A percentile compares a stretch with the other conserved stretches of the same genome.
Evolutionary conservation across 1,140 invertebrate species (phyloP).

Genomic region (Laupala kohalensis): DNA sequence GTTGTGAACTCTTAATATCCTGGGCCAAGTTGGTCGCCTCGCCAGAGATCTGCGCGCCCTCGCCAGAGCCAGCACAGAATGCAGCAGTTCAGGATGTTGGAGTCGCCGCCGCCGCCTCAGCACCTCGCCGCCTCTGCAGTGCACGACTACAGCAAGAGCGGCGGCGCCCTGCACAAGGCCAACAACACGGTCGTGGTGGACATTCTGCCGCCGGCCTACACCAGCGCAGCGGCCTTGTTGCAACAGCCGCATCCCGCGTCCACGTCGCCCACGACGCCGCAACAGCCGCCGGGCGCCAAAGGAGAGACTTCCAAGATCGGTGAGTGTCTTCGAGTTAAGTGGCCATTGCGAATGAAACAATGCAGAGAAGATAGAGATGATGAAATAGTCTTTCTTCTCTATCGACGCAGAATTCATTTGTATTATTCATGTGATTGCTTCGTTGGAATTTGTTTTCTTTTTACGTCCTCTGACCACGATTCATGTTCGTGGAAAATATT

Average conservation of each 20-base stretch:
- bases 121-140: background rate
- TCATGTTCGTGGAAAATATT: too few relatives aligned
- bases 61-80: background rate
- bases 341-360: background rate
- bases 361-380: background rate
- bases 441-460: too few relatives aligned
- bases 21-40: background rate
- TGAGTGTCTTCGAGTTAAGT: background rate
- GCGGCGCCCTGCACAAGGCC: background rate
- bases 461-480: too few relatives aligned
- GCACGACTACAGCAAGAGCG: background rate
- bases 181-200: slow-evolving; percentile 7
- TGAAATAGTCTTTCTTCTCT: background rate
- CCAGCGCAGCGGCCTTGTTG: background rate
- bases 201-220: slow-evolving; percentile 10
- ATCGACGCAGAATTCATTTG: too few relatives aligned
- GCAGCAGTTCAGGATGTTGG: background rate
- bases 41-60: background rate
- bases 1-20: background rate
- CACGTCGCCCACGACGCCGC: background rate
- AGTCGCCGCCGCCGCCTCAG: background rate
- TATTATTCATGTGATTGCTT: too few relatives aligned
- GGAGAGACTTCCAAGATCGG: background rate
- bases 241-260: background rate
- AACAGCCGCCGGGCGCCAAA: background rate